Base-by-base conservation (phyloP, 2,113 vertebrate species). In the Polypterus senegalus region DNA sequence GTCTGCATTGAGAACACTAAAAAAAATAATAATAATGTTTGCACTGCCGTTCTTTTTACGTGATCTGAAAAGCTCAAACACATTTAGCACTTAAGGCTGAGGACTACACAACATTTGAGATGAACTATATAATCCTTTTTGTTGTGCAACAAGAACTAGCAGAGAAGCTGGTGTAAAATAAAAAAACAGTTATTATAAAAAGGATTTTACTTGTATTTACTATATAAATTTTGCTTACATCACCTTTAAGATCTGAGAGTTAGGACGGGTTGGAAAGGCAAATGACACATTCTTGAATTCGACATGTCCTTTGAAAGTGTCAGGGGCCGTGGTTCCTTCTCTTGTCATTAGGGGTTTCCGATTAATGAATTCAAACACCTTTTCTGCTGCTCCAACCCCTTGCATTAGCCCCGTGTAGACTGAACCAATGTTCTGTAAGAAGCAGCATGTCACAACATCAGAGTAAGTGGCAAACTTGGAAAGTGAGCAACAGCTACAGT, bases 371-470 rank as follows among this genome's bases (percentile, higher is more conserved):
- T 97, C 92, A 0, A 98, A 97, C 27, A 97, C 93, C 73, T 98
- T 97, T 83, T 98, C 95, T 0, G 95, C 95, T 0, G 93, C 93
- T 4, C 95, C 95, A 1, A 95, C 92, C 0, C 95, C 95, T 71
- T 98, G 92, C 95, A 98, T 98, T 64, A 97, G 86, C 59, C 93
- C 94, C 0, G 92, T 95, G 78, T 97, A 98, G 56, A 98, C 93
- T 0, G 94, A 93, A 46, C 92, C 89, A 0, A 97, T 84, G 1
- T 78, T 92, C 95, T 98, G 81, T 2, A 61, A 69, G 56, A 63
- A 0, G 46, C 48, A 49, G 3, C 48, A 1, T 0, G 44, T 0
- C 1, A 54, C 4, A 58, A 59, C 46, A 43, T 55, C 46, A 5
- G 4, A 65, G 49, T 3, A 2, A 7, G 4, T 9, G 44, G 52